Conservation (phyloP, 2,888 invertebrate genomes). For the Theodoxus fluviatilis region DNA sequence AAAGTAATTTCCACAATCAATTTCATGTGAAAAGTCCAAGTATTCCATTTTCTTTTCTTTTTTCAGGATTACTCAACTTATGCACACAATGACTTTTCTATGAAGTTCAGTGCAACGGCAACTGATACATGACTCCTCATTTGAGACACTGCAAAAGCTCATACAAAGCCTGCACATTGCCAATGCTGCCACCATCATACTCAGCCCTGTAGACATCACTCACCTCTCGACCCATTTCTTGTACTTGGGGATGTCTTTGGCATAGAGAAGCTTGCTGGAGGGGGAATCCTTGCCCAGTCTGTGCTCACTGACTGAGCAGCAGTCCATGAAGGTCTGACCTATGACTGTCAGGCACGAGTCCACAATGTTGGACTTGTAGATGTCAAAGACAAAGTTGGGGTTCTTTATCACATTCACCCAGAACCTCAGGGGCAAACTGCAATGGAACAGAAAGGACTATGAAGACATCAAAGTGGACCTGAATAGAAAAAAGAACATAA, state of each 20-base stretch:
- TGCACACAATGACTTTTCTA: too few relatives aligned
- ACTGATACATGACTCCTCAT: too few relatives aligned
- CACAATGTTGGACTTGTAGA: conserved; percentile 95
- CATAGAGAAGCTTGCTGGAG: conserved; percentile 97
- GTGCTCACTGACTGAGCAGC: conserved; percentile 98
- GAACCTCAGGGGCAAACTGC: conserved; percentile 77
- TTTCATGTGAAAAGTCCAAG: too few relatives aligned
- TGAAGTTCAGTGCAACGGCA: not conserved
- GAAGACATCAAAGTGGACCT: too few relatives aligned
- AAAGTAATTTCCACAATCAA: too few relatives aligned
- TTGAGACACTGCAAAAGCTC: too few relatives aligned
- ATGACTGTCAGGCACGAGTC: conserved; percentile 98
- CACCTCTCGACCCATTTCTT: conserved; percentile 98
- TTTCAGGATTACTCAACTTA: too few relatives aligned
- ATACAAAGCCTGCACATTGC: too few relatives aligned
- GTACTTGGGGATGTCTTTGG: conserved; percentile 99
- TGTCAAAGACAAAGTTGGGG: conserved; percentile 99
- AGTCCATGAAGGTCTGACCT: conserved; percentile 99
- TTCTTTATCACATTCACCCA: conserved; percentile 99
- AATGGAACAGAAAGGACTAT: conserved; percentile 45
- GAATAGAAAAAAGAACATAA: too few relatives aligned
- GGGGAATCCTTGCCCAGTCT: conserved; percentile 98
- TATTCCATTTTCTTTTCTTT: too few relatives aligned
- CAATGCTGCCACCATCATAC: too few relatives aligned
- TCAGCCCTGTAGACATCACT: too few relatives aligned